Evolutionary conservation across 1,140 invertebrate species (phyloP), one percentile per base, ranked within the genome.

Genomic region (Brachionus asplanchnoidis): DNA sequence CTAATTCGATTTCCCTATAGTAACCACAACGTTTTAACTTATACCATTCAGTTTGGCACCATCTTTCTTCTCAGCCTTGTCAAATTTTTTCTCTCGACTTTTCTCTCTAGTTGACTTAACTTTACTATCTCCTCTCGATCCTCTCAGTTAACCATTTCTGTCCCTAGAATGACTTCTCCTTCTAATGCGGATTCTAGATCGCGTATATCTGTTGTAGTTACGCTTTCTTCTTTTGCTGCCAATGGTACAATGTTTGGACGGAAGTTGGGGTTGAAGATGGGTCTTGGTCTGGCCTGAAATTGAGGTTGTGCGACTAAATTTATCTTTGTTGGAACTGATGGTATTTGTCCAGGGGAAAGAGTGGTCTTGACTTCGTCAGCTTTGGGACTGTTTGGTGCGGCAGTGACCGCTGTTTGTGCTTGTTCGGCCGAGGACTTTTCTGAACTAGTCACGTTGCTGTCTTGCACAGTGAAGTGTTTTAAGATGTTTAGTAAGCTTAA

Each of bases 391-490:
- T 66, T 73, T 73, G 32, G 0, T 14, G 9, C 17, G 8, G 32
- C 36, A 14, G 36, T 40, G 5, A 8, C 0, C 17, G 7, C 40
- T 75, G 40, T 44, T 44, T 46, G 36, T 1, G 26, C n/a, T 73
- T 12, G 36, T 32, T 73, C 68, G 3, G 36, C 40, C 3, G 20
- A 46, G 40, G 20, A 5, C 46, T 46, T 46, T 46, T 80, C 78
- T 26, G 78, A 80, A 20, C 78, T 80, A 11, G 78, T 26, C 56
- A 80, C 56, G 3, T 80, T 80, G 56, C 78, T 80, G 40, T 80
- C 78, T 40, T 80, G 78, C 14, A 80, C n/a, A n/a, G n/a, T n/a
- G n/a, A n/a, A n/a, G n/a, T n/a, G n/a, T n/a, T n/a, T n/a, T n/a
- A n/a, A n/a, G n/a, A n/a, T n/a, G n/a, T n/a, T n/a, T n/a, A n/a